These are phyloP conservation scores for Netelia inedita DNA, from an alignment of 2,888 invertebrate genomes.

Conservation along the genomic window DNA sequence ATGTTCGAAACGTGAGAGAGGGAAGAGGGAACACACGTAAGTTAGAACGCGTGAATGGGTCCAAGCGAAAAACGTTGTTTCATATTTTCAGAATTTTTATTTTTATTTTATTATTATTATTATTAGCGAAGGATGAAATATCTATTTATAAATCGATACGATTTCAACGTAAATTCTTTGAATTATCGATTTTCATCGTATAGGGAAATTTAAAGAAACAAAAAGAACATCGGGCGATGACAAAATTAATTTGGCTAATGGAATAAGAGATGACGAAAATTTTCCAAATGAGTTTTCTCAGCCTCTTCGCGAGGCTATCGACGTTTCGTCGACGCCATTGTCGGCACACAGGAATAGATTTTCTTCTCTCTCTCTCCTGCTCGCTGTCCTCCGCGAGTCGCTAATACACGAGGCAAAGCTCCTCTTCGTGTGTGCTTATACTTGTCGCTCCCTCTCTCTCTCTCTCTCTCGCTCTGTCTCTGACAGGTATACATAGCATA, in stretches of 20 bases:
- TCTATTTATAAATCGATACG: too few relatives aligned
- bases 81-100: too few relatives aligned
- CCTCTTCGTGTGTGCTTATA: slow-evolving; percentile 30
- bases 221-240: too few relatives aligned
- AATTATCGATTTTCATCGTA: too few relatives aligned
- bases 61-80: too few relatives aligned
- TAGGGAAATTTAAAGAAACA: too few relatives aligned
- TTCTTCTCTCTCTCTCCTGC: slow-evolving; percentile 35
- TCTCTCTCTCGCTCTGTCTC: slow-evolving; percentile 8
- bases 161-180: too few relatives aligned
- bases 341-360: slow-evolving; percentile 74
- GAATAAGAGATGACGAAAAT: slow-evolving; percentile 40
- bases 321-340: slow-evolving; percentile 73
- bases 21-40: neutral
- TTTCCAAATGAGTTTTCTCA: slow-evolving; percentile 57
- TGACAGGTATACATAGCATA: too few relatives aligned
- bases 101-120: too few relatives aligned
- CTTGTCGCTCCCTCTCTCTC: neutral
- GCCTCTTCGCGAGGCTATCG: slow-evolving; percentile 69
- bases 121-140: too few relatives aligned
- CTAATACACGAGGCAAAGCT: slow-evolving; percentile 46
- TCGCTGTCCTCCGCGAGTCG: slow-evolving; percentile 53
- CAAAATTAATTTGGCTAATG: slow-evolving; percentile 41
- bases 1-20: slow-evolving; percentile 23
- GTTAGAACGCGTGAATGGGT: too few relatives aligned